Base-by-base conservation (phyloP, 2,888 invertebrate genomes). In the Augochlorella aurata region DNA sequence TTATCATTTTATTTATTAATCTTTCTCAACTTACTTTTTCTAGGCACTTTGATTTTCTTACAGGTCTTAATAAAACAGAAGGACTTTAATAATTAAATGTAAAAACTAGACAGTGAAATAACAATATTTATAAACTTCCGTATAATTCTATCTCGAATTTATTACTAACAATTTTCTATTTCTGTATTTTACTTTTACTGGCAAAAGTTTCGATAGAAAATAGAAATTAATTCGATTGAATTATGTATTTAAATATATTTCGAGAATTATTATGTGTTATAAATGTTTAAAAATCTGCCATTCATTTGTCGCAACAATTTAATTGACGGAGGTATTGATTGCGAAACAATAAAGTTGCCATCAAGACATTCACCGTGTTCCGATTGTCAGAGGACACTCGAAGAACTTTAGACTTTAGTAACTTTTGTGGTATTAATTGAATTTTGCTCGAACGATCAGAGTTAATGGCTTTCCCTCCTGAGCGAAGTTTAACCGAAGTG, bases 401-500 rank as follows among this genome's bases (percentile, higher is more conserved):
- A 21, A 21, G 21, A 21, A 66, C 21, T 45, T 45, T 45, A 47
- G 45, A 45, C 45, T 66, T 65, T 21, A 45, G 45, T 66, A 66
- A 66, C 45, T 47, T 66, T 66, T n/a, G 21, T 14, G 45, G 45
- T 66, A 21, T 45, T 66, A 66, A 66, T 66, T 52, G 69, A 52
- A 52, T 29, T 50, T 52, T 29, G 47, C 66, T 66, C 2, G 21
- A 47, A 52, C 50, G 50, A 52, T 69, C 18, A 50, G n/a, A n/a
- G 29, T 52, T 50, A 38, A 66, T 66, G 47, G 66, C 45, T 66
- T 45, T 45, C 45, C 8, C 45, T 45, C 14, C 66, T 21, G 45
- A 45, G 8, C 7, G 21, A 47, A 66, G 47, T 66, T 66, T n/a
- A 66, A 66, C 21, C 45, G 47, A 66, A 66, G 66, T 66, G 45